A percentile compares a stretch with the other conserved stretches of the same genome.
These are phyloP conservation scores for Xylocampa areola DNA, from an alignment of 2,888 invertebrate genomes.

Conservation along the genomic window DNA sequence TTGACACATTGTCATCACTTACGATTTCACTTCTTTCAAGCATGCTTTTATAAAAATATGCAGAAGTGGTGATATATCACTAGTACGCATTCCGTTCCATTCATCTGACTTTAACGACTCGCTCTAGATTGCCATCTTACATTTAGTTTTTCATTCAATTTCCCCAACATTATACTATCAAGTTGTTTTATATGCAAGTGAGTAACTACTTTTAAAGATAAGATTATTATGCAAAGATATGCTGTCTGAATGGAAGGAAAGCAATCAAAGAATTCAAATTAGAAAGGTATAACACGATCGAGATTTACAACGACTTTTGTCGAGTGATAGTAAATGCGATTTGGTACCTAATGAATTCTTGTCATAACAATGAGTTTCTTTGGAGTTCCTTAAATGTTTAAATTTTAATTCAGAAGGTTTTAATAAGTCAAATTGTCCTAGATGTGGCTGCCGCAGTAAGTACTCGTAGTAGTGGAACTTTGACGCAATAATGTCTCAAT, in stretches of 20 bases:
- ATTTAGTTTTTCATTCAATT: constrained; percentile 39
- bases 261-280: constrained; percentile 67
- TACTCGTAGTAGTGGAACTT: no score
- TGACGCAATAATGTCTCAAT: no score
- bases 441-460: no score
- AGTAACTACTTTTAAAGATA: constrained; percentile 38
- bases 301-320: constrained; percentile 49
- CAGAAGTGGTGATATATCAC: constrained; percentile 13
- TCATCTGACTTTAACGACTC: constrained; percentile 26
- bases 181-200: constrained; percentile 30
- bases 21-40: no score
- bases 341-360: constrained; percentile 47
- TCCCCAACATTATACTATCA: constrained; percentile 21
- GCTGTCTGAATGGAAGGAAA: constrained; percentile 47
- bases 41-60: no score
- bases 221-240: constrained; percentile 59
- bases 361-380: constrained; percentile 55
- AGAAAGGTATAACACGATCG: constrained; percentile 65
- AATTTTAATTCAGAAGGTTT: background rate
- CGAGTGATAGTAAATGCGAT: constrained; percentile 53
- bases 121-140: constrained; percentile 18
- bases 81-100: constrained; percentile 37
- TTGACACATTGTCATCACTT: background rate
- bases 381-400: constrained; percentile 23
- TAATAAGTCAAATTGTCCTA: no score